These are phyloP conservation scores for Athrips mouffetella DNA, from an alignment of 2,888 invertebrate genomes.

Conservation along the genomic window DNA sequence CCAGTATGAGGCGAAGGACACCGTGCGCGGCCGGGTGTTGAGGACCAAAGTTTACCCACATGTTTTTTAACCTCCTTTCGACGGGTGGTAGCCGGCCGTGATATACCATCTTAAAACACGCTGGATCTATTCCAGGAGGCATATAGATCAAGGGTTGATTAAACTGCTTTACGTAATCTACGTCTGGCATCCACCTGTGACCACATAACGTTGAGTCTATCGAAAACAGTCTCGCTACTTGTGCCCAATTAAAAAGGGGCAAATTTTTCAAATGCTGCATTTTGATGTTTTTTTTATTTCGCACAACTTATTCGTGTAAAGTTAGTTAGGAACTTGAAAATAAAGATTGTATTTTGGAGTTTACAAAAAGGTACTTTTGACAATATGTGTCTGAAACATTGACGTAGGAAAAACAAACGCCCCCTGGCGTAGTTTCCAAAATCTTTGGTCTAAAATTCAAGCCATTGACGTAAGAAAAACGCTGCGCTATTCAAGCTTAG, in stretches of 20 bases:
- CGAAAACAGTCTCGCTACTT: constrained; percentile 34
- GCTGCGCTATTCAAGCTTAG: too few species aligned
- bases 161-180: constrained; percentile 76
- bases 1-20: constrained; percentile 87
- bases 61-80: constrained; percentile 81
- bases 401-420: too few species aligned
- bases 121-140: constrained; percentile 58
- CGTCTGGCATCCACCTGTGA: constrained; percentile 82
- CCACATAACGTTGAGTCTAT: constrained; percentile 34
- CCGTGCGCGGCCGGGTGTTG: constrained; percentile 96
- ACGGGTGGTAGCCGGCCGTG: constrained; percentile 53
- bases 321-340: too few species aligned
- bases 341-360: too few species aligned
- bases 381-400: too few species aligned
- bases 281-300: too few species aligned
- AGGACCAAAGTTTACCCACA: constrained; percentile 91
- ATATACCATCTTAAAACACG: constrained; percentile 53
- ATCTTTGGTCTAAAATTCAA: too few species aligned
- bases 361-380: too few species aligned
- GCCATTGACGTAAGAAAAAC: too few species aligned
- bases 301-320: too few species aligned
- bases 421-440: too few species aligned
- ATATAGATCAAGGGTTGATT: constrained; percentile 78
- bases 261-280: not conserved
- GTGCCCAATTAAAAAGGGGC: not conserved